Conservation (phyloP, 1,140 invertebrate species). For the Thaumetopoea pityocampa region DNA sequence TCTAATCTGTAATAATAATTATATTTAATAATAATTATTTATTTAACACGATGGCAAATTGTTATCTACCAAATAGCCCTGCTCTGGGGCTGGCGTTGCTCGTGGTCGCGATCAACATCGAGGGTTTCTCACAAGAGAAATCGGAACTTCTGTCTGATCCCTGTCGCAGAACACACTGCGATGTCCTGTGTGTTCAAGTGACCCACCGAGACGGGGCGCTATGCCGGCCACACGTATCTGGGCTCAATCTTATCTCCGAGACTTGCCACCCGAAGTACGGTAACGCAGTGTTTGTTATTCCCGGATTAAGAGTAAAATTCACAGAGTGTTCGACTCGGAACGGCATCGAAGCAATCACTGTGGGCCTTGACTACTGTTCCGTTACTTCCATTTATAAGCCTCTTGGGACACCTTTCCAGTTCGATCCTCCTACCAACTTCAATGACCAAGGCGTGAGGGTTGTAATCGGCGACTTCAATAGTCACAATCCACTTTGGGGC, state of each 20-base stretch:
- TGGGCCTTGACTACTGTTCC: not conserved
- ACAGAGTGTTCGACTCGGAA: not conserved
- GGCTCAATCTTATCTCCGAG: slow-evolving; percentile 4
- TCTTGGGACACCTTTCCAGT: not conserved
- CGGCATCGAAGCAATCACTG: slow-evolving; percentile 1
- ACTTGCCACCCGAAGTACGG: slow-evolving; percentile 2
- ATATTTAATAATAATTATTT: too few relatives aligned
- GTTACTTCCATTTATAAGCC: slow-evolving; percentile 4
- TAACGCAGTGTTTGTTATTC: slow-evolving; percentile 4
- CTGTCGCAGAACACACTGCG: not conserved
- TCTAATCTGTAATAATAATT: too few relatives aligned
- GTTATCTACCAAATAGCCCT: too few relatives aligned
- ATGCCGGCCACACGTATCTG: not conserved
- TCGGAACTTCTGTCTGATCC: not conserved
- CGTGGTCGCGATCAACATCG: too few relatives aligned
- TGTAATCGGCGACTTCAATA: slow-evolving; percentile 1
- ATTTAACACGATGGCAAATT: too few relatives aligned
- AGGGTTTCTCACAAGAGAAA: not conserved
- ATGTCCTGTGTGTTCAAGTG: not conserved
- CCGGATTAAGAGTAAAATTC: not conserved
- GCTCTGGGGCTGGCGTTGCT: too few relatives aligned
- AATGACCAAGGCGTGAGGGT: not conserved
- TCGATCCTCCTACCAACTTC: not conserved
- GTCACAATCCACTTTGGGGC: not conserved
- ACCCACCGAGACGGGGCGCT: not conserved